Conservation (phyloP, 2,797 vertebrate species). For the Halcyon badia region DNA sequence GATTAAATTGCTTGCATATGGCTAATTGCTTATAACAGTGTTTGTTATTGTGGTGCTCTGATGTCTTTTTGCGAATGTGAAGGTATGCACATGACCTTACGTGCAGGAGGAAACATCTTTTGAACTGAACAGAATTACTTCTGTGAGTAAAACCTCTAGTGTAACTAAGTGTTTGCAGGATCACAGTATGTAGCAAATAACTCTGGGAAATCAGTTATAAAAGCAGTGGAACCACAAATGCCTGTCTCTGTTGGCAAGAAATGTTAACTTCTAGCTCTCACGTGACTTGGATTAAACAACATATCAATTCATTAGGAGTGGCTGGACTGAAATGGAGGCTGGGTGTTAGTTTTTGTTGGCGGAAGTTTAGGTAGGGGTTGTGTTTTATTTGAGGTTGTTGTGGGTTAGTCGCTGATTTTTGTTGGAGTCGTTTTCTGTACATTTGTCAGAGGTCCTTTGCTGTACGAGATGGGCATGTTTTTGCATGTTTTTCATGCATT, state of each 20-base stretch:
- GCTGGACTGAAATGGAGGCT: neutral
- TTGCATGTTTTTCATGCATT: neutral
- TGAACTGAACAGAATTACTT: neutral
- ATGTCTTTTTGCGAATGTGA: neutral
- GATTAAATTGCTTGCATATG: neutral
- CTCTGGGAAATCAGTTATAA: slow-evolving; percentile 6
- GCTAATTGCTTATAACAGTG: slow-evolving; percentile 29
- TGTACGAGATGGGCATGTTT: neutral
- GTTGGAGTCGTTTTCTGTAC: slow-evolving; percentile 19
- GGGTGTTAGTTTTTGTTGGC: slow-evolving; percentile 36
- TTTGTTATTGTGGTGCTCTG: slow-evolving; percentile 7
- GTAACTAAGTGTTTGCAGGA: slow-evolving; percentile 2
- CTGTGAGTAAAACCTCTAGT: neutral
- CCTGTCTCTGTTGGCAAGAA: slow-evolving; percentile 26
- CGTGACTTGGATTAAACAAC: neutral
- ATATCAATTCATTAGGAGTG: slow-evolving; percentile 23
- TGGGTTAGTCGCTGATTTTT: slow-evolving; percentile 46
- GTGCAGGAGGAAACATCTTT: neutral
- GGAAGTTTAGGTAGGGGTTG: slow-evolving; percentile 33
- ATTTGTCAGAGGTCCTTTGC: slow-evolving; percentile 26
- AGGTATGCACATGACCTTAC: neutral
- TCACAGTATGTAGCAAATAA: neutral
- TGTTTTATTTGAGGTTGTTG: slow-evolving; percentile 61
- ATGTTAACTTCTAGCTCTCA: neutral
- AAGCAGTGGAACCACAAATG: slow-evolving; percentile 11